phyloP scores from a whole-genome alignment of 2,113 vertebrate species.

The Furnarius figulus region DNA sequence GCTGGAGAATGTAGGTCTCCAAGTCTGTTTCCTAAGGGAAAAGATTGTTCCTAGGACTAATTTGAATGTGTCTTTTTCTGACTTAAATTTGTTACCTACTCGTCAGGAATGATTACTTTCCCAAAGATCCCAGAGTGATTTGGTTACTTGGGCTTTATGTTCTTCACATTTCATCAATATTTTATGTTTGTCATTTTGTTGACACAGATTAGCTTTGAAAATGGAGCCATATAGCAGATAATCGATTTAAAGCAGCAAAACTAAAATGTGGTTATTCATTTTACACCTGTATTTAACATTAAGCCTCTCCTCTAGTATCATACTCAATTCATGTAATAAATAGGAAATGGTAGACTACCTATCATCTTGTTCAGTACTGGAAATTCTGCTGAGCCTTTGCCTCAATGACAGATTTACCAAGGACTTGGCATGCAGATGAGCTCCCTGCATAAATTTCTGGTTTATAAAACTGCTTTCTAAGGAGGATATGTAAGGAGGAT shows the following conservation, averaged over 20 bases:
- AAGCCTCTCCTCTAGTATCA: background rate
- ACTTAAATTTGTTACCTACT: background rate
- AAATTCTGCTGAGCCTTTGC: background rate
- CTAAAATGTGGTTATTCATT: background rate
- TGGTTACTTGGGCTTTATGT: background rate
- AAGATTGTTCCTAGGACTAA: background rate
- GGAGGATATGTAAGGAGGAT: background rate
- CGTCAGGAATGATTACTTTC: background rate
- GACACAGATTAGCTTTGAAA: background rate
- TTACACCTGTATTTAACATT: background rate
- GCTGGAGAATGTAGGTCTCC: background rate
- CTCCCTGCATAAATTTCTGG: background rate
- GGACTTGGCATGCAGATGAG: background rate
- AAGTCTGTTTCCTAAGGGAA: background rate
- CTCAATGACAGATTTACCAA: background rate
- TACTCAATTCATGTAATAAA: background rate
- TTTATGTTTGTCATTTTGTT: conserved; percentile 18
- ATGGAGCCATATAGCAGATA: background rate
- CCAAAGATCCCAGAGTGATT: background rate
- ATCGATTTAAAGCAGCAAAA: background rate
- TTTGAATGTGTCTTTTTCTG: background rate
- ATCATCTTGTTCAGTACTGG: background rate
- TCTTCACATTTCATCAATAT: background rate
- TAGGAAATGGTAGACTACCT: background rate
- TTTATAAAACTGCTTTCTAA: background rate